Evolutionary conservation across 2,797 vertebrate species (phyloP).

Genomic region (Melanotaenia boesemani): DNA sequence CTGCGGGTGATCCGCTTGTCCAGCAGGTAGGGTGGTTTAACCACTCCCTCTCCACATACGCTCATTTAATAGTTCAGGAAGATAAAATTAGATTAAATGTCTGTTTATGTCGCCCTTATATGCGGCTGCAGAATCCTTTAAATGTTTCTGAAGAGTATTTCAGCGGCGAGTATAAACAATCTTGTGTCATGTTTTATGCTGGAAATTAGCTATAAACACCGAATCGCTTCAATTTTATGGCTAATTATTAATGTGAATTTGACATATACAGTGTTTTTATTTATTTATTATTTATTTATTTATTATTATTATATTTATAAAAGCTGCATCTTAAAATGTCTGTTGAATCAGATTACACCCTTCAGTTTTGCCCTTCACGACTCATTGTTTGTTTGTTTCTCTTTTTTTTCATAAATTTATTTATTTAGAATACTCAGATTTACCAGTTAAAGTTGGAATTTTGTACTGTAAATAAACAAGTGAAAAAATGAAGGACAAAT

Average conservation of each 20-base stretch:
- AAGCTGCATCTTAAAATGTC: too few species aligned
- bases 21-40: conserved; percentile 52
- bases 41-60: fast-evolving
- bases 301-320: too few species aligned
- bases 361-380: too few species aligned
- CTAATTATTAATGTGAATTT: background rate
- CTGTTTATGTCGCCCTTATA: background rate
- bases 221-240: background rate
- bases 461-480: background rate
- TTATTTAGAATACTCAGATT: background rate
- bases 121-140: background rate
- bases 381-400: too few species aligned
- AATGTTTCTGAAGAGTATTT: conserved; percentile 14
- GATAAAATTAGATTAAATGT: background rate
- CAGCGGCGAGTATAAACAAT: conserved; percentile 17
- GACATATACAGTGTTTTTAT: background rate
- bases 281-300: background rate
- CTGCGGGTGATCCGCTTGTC: conserved; percentile 21
- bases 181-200: background rate
- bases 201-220: background rate
- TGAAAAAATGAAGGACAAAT: background rate
- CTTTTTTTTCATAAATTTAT: too few species aligned
- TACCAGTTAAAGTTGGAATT: background rate
- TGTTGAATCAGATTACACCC: too few species aligned
- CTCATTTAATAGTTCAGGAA: background rate